These are phyloP conservation scores for Caenorhabditis doughertyi DNA, from an alignment of 2,888 invertebrate species.

Conservation along the genomic window DNA sequence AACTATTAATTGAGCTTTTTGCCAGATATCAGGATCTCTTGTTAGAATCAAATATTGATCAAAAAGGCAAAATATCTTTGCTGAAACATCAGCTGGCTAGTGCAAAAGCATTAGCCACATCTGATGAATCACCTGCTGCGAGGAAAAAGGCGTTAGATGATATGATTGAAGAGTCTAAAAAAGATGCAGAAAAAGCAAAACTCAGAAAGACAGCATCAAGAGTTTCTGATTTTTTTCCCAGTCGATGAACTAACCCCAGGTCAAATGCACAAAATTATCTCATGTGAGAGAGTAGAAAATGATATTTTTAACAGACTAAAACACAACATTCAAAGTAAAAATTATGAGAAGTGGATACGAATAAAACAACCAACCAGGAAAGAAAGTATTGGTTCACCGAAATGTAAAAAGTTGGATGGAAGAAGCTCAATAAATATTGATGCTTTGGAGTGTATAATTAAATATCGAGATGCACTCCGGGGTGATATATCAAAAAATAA, in stretches of 20 bases:
- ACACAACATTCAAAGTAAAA: neutral
- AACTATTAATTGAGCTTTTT: neutral
- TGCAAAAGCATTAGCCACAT: neutral
- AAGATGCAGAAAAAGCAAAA: neutral
- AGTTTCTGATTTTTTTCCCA: neutral
- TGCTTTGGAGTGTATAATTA: neutral
- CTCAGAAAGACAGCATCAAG: neutral
- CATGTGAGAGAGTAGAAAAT: neutral
- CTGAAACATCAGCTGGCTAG: neutral
- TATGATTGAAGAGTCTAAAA: neutral
- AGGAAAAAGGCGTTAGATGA: neutral
- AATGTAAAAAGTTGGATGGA: neutral
- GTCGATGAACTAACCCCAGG: neutral
- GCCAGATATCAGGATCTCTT: conserved; percentile 1
- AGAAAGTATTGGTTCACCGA: neutral
- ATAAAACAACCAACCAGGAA: neutral
- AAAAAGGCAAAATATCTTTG: neutral
- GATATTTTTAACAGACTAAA: neutral
- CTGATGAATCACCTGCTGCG: neutral
- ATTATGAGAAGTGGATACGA: neutral
- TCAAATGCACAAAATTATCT: neutral
- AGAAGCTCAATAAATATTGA: neutral
- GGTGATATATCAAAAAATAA: neutral
- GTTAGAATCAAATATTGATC: neutral
- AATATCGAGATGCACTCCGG: neutral